Evolutionary conservation across 2,113 vertebrate genomes (phyloP).

Genomic region (Nipponia nippon): DNA sequence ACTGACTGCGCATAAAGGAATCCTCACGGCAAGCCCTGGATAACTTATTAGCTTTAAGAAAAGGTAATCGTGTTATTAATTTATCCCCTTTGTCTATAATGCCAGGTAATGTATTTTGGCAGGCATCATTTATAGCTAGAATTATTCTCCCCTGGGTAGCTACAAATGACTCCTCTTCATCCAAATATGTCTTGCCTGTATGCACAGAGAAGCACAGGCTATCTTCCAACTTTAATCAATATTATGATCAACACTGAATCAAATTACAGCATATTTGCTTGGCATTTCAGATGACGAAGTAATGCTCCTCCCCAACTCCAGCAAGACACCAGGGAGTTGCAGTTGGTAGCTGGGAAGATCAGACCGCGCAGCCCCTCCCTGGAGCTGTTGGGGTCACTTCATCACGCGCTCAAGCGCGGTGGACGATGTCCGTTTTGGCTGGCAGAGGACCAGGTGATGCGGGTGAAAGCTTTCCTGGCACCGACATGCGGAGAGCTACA

Average conservation of each 20-base stretch:
- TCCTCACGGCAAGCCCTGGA: not conserved
- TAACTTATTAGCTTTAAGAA: not conserved
- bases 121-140: not conserved
- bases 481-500: accelerated
- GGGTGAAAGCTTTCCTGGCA: not conserved
- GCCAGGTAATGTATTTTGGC: slow-evolving; percentile 1
- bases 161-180: not conserved
- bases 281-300: not conserved
- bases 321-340: not conserved
- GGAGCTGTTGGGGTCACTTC: not conserved
- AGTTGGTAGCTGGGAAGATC: not conserved
- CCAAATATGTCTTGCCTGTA: not conserved
- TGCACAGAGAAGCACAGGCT: not conserved
- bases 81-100: slow-evolving; percentile 7
- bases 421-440: accelerated
- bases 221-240: slow-evolving; percentile 24
- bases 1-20: not conserved
- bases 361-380: not conserved
- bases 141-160: not conserved
- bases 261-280: slow-evolving; percentile 14
- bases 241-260: not conserved
- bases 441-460: not conserved
- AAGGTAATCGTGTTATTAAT: not conserved
- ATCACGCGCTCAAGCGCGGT: accelerated
- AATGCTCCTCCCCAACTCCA: not conserved